Evolutionary conservation across 2,888 invertebrate species (phyloP).

Genomic region (Boloria selene): DNA sequence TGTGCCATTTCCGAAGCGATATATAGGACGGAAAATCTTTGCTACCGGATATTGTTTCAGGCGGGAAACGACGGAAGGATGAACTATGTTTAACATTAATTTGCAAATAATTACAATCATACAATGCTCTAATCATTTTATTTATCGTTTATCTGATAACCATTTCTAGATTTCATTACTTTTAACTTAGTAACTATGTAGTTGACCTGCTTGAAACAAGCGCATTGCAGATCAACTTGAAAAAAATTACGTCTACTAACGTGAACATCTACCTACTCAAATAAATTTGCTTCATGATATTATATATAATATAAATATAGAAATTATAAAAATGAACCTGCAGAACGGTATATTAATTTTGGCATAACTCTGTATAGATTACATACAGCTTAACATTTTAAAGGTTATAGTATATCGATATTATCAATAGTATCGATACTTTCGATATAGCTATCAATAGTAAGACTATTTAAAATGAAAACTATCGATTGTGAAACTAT

Average conservation of each 20-base stretch:
- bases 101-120: conserved; percentile 8
- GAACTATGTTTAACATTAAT: conserved; percentile 3
- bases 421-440: too few relatives aligned
- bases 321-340: too few relatives aligned
- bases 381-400: too few relatives aligned
- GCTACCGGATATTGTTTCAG: conserved; percentile 3
- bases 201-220: conserved; percentile 18
- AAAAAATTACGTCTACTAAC: background rate
- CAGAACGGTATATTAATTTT: too few relatives aligned
- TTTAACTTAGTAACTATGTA: conserved; percentile 4
- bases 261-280: background rate
- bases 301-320: background rate
- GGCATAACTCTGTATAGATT: too few relatives aligned
- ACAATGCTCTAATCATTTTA: background rate
- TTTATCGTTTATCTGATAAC: conserved; percentile 1
- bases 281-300: too few relatives aligned
- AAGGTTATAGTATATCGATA: too few relatives aligned
- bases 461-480: too few relatives aligned
- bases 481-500: too few relatives aligned
- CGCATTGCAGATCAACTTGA: conserved; percentile 15
- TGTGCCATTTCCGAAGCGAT: conserved; percentile 1
- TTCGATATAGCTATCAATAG: too few relatives aligned
- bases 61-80: background rate
- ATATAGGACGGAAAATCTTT: background rate
- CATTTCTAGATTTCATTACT: background rate